These are phyloP conservation scores for Cettia cetti DNA, from an alignment of 2,113 vertebrate genomes.

Conservation along the genomic window DNA sequence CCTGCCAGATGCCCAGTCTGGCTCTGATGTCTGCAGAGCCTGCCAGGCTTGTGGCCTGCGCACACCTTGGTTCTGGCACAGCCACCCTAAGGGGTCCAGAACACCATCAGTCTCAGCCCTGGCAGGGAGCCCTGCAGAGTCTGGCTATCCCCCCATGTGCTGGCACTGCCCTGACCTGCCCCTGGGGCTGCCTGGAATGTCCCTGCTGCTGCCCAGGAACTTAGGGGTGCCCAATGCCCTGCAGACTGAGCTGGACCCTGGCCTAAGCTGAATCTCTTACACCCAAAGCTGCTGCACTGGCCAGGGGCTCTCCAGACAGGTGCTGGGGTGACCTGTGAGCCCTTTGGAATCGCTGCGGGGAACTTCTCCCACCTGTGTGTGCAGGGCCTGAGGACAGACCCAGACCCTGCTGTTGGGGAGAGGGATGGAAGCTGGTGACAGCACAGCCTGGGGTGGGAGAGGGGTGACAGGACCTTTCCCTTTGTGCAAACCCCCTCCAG, in stretches of 20 bases:
- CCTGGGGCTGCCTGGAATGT: background rate
- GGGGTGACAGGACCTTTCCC: background rate
- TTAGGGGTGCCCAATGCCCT: background rate
- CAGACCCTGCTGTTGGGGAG: background rate
- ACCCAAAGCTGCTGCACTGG: background rate
- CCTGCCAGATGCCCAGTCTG: background rate
- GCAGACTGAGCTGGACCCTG: background rate
- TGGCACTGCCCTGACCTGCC: background rate
- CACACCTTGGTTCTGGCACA: background rate
- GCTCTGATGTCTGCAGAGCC: background rate
- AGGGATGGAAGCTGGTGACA: background rate
- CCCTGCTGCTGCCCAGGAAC: background rate
- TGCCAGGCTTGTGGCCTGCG: background rate
- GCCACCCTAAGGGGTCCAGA: background rate
- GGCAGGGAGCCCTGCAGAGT: background rate
- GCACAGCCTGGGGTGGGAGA: background rate
- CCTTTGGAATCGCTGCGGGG: rapidly evolving
- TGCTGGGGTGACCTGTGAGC: background rate
- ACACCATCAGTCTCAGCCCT: background rate
- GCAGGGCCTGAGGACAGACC: background rate
- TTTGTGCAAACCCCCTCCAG: background rate
- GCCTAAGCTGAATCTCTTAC: background rate
- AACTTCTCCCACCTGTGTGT: background rate
- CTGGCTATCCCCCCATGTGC: rapidly evolving
- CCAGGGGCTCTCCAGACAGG: background rate